Percentiles rank a stretch among this genome's conserved stretches.
Evolutionary conservation across 2,113 vertebrate species (phyloP).

Genomic region (Butastur rufipennis): DNA sequence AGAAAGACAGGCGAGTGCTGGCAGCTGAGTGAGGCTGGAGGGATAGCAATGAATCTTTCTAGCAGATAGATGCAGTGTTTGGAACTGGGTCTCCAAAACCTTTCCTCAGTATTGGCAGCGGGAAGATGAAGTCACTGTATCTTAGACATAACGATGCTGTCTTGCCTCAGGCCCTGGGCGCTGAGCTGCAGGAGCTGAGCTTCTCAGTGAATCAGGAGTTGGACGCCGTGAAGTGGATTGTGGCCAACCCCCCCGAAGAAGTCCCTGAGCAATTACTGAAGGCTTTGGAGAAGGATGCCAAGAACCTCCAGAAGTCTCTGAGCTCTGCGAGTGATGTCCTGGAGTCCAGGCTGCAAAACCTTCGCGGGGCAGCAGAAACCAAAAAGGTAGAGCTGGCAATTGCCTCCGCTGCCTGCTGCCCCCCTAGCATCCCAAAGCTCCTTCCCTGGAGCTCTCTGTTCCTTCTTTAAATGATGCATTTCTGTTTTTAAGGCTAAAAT

Average conservation of each 20-base stretch:
- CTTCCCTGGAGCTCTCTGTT: neutral
- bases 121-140: neutral
- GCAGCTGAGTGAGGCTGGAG: neutral
- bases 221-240: conserved; percentile 74
- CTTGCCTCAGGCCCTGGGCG: conserved; percentile 79
- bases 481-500: conserved; percentile 59
- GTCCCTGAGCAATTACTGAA: conserved; percentile 88
- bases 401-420: neutral
- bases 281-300: conserved; percentile 90
- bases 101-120: neutral
- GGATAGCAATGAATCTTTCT: neutral
- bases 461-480: fast-evolving
- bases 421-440: fast-evolving
- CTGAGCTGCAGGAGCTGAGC: conserved; percentile 85
- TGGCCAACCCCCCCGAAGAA: conserved; percentile 75
- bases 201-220: conserved; percentile 78
- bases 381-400: conserved; percentile 74
- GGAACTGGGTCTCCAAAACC: neutral
- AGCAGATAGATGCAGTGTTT: neutral
- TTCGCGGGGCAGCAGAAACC: conserved; percentile 70
- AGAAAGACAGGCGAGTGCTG: neutral
- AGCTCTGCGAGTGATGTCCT: conserved; percentile 75
- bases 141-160: neutral
- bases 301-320: conserved; percentile 86
- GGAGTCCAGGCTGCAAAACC: conserved; percentile 72